Percentiles rank a stretch among this genome's conserved stretches.
phyloP scores from a whole-genome alignment of 2,113 vertebrate species.

The Brachypteracias leptosomus region DNA sequence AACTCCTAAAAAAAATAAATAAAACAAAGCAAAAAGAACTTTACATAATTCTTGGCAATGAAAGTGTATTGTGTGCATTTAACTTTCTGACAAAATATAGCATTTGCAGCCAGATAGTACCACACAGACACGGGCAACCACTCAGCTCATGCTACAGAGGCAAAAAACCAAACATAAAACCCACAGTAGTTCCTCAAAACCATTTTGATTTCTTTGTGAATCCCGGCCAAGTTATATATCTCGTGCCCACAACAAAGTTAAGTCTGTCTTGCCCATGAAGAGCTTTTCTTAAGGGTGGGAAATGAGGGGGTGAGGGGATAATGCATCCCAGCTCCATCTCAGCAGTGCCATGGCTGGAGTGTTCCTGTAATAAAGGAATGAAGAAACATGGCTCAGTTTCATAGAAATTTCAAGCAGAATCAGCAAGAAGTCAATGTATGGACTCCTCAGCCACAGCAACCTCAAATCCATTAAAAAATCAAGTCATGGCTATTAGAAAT shows the following conservation, averaged over 20 bases:
- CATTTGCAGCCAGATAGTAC: slow-evolving; percentile 4
- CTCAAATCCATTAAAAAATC: slow-evolving; percentile 7
- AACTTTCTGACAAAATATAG: slow-evolving; percentile 24
- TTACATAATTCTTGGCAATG: slow-evolving; percentile 10
- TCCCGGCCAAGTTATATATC: not conserved
- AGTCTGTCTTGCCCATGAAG: not conserved
- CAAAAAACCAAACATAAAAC: not conserved
- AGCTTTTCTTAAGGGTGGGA: not conserved
- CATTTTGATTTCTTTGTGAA: not conserved
- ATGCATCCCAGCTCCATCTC: not conserved
- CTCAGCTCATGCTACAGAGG: not conserved
- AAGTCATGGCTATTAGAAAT: not conserved
- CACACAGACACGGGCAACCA: not conserved
- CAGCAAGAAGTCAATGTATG: not conserved
- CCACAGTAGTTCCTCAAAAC: not conserved
- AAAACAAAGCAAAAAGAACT: not conserved
- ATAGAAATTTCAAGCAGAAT: not conserved
- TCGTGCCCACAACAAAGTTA: not conserved
- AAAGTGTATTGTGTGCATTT: not conserved
- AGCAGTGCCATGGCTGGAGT: not conserved
- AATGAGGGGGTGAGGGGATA: not conserved
- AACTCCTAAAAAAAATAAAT: not conserved
- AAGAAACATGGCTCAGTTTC: not conserved
- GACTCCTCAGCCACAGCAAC: not conserved
- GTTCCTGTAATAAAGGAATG: not conserved